Evolutionary conservation across 2,888 invertebrate species (phyloP).

Genomic region (Ophioninae sp.): DNA sequence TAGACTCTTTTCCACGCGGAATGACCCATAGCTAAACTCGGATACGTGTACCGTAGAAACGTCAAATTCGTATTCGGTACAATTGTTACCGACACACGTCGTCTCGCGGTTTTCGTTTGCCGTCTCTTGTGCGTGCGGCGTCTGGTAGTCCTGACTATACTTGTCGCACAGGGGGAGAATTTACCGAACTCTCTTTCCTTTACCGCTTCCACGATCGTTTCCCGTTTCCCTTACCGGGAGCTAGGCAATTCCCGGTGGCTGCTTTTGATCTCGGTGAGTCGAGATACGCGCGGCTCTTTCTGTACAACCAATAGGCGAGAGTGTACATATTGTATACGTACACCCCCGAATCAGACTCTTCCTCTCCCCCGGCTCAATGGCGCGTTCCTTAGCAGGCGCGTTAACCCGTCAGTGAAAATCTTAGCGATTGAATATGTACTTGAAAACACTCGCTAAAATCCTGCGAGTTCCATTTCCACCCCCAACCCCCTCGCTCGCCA

Average conservation of each 20-base stretch:
- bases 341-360: not conserved
- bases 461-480: conserved; percentile 3
- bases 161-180: conserved; percentile 24
- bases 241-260: conserved; percentile 27
- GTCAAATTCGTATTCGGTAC: conserved; percentile 53
- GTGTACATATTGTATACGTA: not conserved
- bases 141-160: conserved; percentile 32
- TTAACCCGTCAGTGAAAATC: conserved; percentile 36
- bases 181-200: conserved; percentile 20
- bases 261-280: conserved; percentile 57
- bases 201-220: not conserved
- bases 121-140: conserved; percentile 12
- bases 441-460: conserved; percentile 37
- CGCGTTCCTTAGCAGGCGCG: not conserved
- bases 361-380: not conserved
- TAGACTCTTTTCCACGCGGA: not conserved
- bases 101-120: conserved; percentile 35
- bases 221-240: conserved; percentile 21
- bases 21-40: not conserved
- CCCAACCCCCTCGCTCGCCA: not conserved
- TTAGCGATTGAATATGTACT: conserved; percentile 58
- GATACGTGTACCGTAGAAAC: conserved; percentile 18
- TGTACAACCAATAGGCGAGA: not conserved
- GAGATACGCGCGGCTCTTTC: conserved; percentile 36
- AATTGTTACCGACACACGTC: conserved; percentile 52